Evolutionary conservation across 2,797 vertebrate species (phyloP).

Genomic region (Smutsia temminckii): DNA sequence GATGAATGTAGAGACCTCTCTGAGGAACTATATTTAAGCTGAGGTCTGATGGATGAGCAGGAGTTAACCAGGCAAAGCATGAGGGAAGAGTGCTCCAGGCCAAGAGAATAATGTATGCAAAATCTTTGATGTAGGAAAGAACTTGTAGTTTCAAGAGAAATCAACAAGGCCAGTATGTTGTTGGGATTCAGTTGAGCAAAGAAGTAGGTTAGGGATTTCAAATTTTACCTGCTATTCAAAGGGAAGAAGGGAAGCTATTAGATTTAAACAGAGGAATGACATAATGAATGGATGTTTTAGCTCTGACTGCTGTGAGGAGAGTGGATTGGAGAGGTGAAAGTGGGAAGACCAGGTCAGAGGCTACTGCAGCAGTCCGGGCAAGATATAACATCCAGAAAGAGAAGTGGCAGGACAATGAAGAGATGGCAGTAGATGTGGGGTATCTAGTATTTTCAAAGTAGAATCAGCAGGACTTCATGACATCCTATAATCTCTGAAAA

Average conservation of each 20-base stretch:
- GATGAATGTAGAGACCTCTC: neutral
- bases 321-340: neutral
- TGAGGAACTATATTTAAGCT: neutral
- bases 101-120: neutral
- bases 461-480: neutral
- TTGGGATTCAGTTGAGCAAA: neutral
- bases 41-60: neutral
- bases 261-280: neutral
- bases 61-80: neutral
- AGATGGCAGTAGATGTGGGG: neutral
- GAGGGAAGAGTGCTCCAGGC: neutral
- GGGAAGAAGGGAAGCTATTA: neutral
- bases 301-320: neutral
- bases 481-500: neutral
- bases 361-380: neutral
- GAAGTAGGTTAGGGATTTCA: neutral
- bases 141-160: slow-evolving; percentile 11
- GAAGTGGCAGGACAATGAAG: neutral
- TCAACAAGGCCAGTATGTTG: neutral
- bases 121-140: neutral
- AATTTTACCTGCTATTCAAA: neutral
- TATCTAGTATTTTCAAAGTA: neutral
- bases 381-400: neutral
- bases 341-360: neutral
- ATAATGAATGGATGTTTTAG: neutral